Evolutionary conservation across 2,888 invertebrate species (phyloP), one percentile per base, ranked within the genome.

Genomic region (Rhaphigaster nebulosa): DNA sequence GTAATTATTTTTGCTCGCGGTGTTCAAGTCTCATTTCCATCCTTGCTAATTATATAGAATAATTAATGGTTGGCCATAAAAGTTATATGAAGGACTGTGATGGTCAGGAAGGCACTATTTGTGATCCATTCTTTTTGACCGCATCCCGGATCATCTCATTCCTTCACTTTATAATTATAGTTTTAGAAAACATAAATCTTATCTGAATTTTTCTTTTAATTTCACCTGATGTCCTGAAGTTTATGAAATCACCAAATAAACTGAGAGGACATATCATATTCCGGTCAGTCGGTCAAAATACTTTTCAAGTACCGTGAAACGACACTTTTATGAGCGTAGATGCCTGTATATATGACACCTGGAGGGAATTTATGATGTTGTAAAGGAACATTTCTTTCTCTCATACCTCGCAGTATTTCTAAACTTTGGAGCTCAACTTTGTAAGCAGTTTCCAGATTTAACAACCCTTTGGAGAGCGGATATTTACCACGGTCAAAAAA

Each of bases 361-460:
- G 34, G 38, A 76, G 70, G 23, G 38, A 76, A 76, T 76, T 76
- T 76, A 76, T 29, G 70, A 38, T 5, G 65, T 29, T 65, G 70
- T 76, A 76, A 76, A 76, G 38, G 23, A 38, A 38, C 70, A 20
- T 38, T 76, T 38, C 70, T 38, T 76, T 38, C 70, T 76, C 38
- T 38, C 15, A 1, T 34, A 38, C 8, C 70, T 23, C 38, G 34
- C 34, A 34, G 29, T 38, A 76, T 38, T 76, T 76, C 70, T 76
- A 38, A 76, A 76, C 34, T 76, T 76, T 5, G 23, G 38, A 20
- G 20, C 38, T 10, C 1, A 38, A 76, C 70, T 38, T 38, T 23
- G 20, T 76, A 76, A 76, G 70, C 38, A 76, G 70, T 76, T 38
- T 38, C 38, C 34, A 38, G 70, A 76, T 76, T 76, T 76, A 76